A percentile compares a stretch with the other conserved stretches of the same genome.
Evolutionary conservation across 1,140 invertebrate genomes (phyloP).

Genomic region (Drosophila nebulosa): DNA sequence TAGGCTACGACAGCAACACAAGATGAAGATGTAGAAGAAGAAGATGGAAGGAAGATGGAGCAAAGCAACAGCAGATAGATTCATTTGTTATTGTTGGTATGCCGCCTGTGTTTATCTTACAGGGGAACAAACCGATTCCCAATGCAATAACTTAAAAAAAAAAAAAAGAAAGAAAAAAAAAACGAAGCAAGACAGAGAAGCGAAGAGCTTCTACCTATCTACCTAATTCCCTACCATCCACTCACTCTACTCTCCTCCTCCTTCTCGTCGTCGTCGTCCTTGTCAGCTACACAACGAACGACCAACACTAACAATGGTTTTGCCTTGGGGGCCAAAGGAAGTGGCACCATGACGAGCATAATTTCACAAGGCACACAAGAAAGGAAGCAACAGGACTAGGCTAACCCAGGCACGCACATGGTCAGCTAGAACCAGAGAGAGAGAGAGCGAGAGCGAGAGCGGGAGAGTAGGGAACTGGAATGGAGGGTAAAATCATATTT

Average conservation of each 20-base stretch:
- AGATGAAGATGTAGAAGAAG: conserved; percentile 10
- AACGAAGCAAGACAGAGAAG: conserved; percentile 52
- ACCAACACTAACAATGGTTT: conserved; percentile 24
- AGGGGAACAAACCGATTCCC: conserved; percentile 62
- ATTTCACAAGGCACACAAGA: conserved; percentile 62
- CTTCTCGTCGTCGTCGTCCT: too few species aligned
- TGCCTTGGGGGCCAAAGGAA: conserved; percentile 57
- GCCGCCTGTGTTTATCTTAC: conserved; percentile 71
- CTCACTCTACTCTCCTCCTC: background rate
- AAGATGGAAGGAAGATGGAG: background rate
- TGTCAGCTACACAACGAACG: conserved; percentile 35
- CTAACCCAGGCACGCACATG: conserved; percentile 27
- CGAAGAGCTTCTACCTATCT: conserved; percentile 44
- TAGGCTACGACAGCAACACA: conserved; percentile 40
- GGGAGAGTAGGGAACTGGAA: too few species aligned
- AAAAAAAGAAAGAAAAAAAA: conserved; percentile 20
- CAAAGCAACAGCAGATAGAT: conserved; percentile 33
- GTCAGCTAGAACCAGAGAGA: conserved; percentile 6
- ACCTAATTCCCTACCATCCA: conserved; percentile 24
- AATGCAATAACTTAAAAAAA: conserved; percentile 80
- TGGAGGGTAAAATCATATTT: conserved; percentile 67
- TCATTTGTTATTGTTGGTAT: conserved; percentile 69
- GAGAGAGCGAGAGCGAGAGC: background rate
- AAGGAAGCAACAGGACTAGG: conserved; percentile 40
- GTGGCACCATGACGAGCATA: conserved; percentile 76